Evolutionary conservation across 1,140 invertebrate species (phyloP).

Genomic region (Dysdera silvatica): DNA sequence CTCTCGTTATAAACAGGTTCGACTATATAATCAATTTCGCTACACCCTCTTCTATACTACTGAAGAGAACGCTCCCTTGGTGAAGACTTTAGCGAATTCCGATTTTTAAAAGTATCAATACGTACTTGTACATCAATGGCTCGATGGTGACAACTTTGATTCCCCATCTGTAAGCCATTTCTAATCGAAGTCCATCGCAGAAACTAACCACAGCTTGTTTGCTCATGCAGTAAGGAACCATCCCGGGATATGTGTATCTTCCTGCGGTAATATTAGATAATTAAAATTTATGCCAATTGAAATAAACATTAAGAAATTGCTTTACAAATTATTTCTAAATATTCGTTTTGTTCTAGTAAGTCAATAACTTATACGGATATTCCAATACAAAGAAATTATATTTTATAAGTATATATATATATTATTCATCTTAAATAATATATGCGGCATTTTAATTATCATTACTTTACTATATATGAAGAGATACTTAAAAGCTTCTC

Average conservation of each 20-base stretch:
- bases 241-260: conserved; percentile 57
- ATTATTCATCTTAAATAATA: background rate
- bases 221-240: conserved; percentile 66
- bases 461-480: too few species aligned
- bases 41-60: too few species aligned
- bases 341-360: background rate
- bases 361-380: background rate
- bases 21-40: too few species aligned
- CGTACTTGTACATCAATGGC: conserved; percentile 41
- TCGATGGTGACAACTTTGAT: conserved; percentile 42
- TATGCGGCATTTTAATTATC: background rate
- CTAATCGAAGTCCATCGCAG: conserved; percentile 40
- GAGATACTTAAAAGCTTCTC: conserved; percentile 2
- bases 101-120: too few species aligned
- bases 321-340: background rate
- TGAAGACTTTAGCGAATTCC: too few species aligned
- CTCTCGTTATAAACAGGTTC: too few species aligned
- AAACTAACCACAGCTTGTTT: conserved; percentile 63
- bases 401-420: background rate
- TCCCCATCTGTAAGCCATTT: conserved; percentile 42
- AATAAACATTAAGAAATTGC: background rate
- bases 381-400: background rate
- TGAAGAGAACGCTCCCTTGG: too few species aligned
- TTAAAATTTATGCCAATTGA: background rate
- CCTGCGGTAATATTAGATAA: conserved; percentile 1